Conservation (phyloP, 2,888 invertebrate species). For the Hanleya hanleyi region DNA sequence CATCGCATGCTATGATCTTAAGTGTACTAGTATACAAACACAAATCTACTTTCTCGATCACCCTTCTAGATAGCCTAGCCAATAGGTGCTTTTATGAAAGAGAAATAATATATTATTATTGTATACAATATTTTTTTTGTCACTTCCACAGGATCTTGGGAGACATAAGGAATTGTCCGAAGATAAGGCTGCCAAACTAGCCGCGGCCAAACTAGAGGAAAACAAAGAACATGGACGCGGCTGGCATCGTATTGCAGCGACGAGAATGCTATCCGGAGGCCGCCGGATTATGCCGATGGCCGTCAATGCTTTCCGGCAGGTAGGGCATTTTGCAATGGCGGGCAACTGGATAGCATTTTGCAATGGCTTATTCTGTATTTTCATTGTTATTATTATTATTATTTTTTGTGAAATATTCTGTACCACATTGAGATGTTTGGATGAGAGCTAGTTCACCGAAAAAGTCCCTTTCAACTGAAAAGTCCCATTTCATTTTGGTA, state of each 20-base stretch:
- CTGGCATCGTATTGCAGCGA: slow-evolving; percentile 79
- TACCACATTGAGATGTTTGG: too few species aligned
- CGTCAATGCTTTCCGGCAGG: slow-evolving; percentile 75
- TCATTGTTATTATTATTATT: too few species aligned
- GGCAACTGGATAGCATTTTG: too few species aligned
- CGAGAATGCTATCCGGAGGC: slow-evolving; percentile 76
- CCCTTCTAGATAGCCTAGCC: neutral
- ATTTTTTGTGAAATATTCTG: too few species aligned
- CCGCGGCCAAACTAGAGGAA: slow-evolving; percentile 76
- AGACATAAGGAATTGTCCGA: slow-evolving; percentile 75
- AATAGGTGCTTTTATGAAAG: neutral
- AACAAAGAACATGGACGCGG: slow-evolving; percentile 76
- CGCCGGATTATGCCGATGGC: slow-evolving; percentile 74
- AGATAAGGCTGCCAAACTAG: slow-evolving; percentile 77
- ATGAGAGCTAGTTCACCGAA: too few species aligned
- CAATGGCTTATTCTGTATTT: too few species aligned
- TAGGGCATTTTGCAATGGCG: too few species aligned
- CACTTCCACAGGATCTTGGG: slow-evolving; percentile 75
- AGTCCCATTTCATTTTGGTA: too few species aligned
- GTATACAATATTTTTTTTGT: slow-evolving; percentile 44
- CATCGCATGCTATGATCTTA: too few species aligned
- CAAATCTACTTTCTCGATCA: neutral
- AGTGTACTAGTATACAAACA: too few species aligned
- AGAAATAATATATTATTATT: neutral
- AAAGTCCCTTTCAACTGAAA: too few species aligned